Evolutionary conservation across 2,888 invertebrate species (phyloP).

Genomic region (Adineta ricciae): DNA sequence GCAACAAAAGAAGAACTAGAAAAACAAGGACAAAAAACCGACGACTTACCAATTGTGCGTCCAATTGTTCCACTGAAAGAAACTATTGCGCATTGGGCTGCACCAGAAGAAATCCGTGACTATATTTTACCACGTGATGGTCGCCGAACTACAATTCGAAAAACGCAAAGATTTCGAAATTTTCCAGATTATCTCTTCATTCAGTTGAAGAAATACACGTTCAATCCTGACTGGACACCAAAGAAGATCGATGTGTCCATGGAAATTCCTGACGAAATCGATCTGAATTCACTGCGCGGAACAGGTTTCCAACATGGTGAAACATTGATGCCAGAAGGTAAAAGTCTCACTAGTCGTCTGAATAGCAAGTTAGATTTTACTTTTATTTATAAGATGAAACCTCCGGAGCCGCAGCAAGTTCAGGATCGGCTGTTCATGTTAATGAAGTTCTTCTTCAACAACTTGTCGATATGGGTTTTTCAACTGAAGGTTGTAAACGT

Average conservation of each 20-base stretch:
- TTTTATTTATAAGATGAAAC: not conserved
- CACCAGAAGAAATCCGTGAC: slow-evolving; percentile 27
- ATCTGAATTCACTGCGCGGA: slow-evolving; percentile 66
- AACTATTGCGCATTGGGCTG: slow-evolving; percentile 24
- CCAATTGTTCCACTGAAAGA: slow-evolving; percentile 23
- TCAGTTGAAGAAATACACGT: slow-evolving; percentile 84
- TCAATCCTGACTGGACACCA: slow-evolving; percentile 83
- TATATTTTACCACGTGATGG: not conserved
- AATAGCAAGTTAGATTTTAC: not conserved
- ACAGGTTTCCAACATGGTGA: slow-evolving; percentile 66
- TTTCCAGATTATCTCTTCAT: slow-evolving; percentile 87
- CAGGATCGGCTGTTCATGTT: slow-evolving; percentile 36
- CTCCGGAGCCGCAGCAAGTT: slow-evolving; percentile 18
- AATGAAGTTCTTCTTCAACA: slow-evolving; percentile 38
- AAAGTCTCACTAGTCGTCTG: not conserved
- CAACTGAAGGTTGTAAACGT: slow-evolving; percentile 73
- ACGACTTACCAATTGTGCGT: slow-evolving; percentile 16
- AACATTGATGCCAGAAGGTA: slow-evolving; percentile 64
- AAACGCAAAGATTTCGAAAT: slow-evolving; percentile 63
- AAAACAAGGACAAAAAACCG: slow-evolving; percentile 56
- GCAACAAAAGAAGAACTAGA: slow-evolving; percentile 53
- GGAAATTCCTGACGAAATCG: slow-evolving; percentile 72
- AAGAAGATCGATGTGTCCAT: slow-evolving; percentile 69
- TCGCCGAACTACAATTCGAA: not conserved
- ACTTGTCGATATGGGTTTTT: slow-evolving; percentile 74